A percentile compares a stretch with the other conserved stretches of the same genome.
phyloP scores from a whole-genome alignment of 2,113 vertebrate species.

The Halcyon malimbica region DNA sequence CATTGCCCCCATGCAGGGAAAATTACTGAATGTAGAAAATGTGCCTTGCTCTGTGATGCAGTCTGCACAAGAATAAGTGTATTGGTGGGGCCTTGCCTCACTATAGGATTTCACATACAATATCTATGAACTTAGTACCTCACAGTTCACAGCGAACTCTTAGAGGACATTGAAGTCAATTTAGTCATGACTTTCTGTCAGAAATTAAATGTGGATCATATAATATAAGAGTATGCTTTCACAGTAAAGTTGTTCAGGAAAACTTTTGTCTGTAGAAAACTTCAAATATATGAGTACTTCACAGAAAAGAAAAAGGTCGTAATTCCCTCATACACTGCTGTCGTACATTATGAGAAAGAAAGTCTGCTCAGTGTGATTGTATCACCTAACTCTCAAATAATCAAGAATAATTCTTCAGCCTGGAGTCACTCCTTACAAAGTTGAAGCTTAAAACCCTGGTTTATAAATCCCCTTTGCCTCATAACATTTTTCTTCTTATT shows the following conservation, averaged over 20 bases:
- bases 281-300: not conserved
- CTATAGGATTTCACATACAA: not conserved
- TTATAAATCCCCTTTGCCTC: not conserved
- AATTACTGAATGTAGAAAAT: not conserved
- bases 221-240: not conserved
- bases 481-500: not conserved
- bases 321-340: not conserved
- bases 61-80: not conserved
- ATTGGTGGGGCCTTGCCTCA: not conserved
- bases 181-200: not conserved
- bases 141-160: not conserved
- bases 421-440: not conserved
- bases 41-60: not conserved
- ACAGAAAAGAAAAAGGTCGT: not conserved
- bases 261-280: not conserved
- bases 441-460: not conserved
- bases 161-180: not conserved
- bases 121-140: not conserved
- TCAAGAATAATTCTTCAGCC: not conserved
- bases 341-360: not conserved
- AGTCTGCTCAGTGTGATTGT: not conserved
- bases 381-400: not conserved
- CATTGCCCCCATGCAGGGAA: not conserved
- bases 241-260: not conserved
- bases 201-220: not conserved